Evolutionary conservation across 2,888 invertebrate species (phyloP), one percentile per base, ranked within the genome.

Genomic region (Yponomeuta plumbellus): DNA sequence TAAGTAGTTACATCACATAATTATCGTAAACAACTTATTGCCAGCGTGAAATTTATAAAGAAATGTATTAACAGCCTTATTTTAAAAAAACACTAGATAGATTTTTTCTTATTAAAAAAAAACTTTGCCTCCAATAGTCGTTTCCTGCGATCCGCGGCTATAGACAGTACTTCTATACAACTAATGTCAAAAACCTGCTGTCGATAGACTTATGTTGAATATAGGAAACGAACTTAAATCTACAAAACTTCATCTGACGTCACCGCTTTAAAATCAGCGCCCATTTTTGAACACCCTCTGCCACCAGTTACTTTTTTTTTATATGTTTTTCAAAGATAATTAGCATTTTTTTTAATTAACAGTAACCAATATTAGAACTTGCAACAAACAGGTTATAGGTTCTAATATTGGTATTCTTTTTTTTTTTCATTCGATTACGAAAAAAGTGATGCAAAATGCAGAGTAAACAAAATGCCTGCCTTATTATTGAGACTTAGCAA

Each of bases 41-140:
- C 10, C 22, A 58, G 58, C 11, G 58, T 21, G 21, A 65, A 61
- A 65, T 62, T 21, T 56, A 62, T 62, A 66, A 66, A 52, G 17
- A 17, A 52, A 52, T 52, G 13, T 52, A 52, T 44, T 13, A 44
- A 44, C 44, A 44, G 44, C 44, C 61, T 40, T 66, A 62, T 26
- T 21, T 26, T 39, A 64, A 67, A 61, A 66, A 64, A 64, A 64
- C 64, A 65, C 57, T 34, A 56, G 44, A 44, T 59, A 67, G 44
- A 56, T 40, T 61, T 66, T 64, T 67, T 57, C 64, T 61, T 68
- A 65, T 69, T 66, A 71, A 71, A 71, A 68, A 67, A 70, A 69
- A 58, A 52, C 44, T 17, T 52, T 17, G 44, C 17, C 44, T 52
- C 34, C 34, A 1, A 34, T 34, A 10, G n/a, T 56, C 17, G 17